Conservation (phyloP, 2,797 vertebrate genomes). For the Amphiprion clarkii region DNA sequence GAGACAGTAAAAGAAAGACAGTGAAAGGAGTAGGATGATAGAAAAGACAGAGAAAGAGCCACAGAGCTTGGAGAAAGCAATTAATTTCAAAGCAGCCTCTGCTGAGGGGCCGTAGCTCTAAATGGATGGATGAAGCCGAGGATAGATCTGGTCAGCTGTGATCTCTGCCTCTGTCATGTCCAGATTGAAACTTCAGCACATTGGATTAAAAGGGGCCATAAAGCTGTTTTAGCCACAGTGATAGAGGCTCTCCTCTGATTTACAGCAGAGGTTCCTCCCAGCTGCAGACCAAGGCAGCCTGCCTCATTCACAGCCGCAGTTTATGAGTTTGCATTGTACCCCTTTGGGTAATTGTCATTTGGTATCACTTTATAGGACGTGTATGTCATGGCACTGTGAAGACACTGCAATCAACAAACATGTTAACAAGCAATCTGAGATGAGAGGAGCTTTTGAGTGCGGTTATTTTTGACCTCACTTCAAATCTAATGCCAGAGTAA, state of each 20-base stretch:
- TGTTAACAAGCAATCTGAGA: constrained; percentile 33
- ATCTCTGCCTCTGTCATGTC: constrained; percentile 70
- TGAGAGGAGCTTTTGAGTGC: background rate
- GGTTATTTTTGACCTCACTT: background rate
- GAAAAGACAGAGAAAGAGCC: constrained; percentile 26
- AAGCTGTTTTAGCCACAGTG: constrained; percentile 73
- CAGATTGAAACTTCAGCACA: constrained; percentile 83
- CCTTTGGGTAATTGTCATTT: constrained; percentile 67
- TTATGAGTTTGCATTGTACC: constrained; percentile 66
- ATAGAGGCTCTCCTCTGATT: constrained; percentile 70
- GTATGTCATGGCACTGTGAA: constrained; percentile 47
- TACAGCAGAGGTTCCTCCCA: constrained; percentile 55
- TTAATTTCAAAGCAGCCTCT: constrained; percentile 51
- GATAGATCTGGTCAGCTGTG: constrained; percentile 68
- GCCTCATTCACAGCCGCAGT: constrained; percentile 46
- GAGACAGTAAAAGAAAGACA: constrained; percentile 6
- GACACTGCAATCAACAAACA: constrained; percentile 33
- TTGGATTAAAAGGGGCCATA: constrained; percentile 79
- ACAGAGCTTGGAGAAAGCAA: constrained; percentile 39
- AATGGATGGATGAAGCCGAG: constrained; percentile 61
- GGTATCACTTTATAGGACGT: constrained; percentile 49
- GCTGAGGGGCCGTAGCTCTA: constrained; percentile 43
- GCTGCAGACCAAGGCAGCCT: constrained; percentile 40
- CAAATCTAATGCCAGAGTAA: background rate
- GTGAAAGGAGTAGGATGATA: constrained; percentile 17